phyloP scores from a whole-genome alignment of 2,888 invertebrate species.

The Sesamia inferens region DNA sequence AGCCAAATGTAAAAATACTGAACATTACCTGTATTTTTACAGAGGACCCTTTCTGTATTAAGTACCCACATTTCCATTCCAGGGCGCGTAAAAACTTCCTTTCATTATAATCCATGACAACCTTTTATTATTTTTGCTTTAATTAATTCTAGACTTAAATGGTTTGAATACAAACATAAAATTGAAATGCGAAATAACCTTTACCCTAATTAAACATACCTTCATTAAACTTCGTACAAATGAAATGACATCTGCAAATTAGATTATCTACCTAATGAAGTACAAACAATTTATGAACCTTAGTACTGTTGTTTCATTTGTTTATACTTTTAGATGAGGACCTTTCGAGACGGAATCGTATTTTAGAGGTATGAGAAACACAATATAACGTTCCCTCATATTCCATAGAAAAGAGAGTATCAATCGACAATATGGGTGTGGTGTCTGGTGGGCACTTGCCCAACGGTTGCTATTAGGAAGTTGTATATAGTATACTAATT shows the following conservation, averaged over 20 bases:
- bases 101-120: constrained; percentile 47
- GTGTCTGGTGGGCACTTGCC: no score
- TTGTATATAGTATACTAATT: no score
- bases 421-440: no score
- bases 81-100: constrained; percentile 34
- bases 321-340: no score
- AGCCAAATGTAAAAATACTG: constrained; percentile 8
- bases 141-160: constrained; percentile 55
- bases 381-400: no score
- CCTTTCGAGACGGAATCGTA: no score
- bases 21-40: constrained; percentile 34
- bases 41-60: constrained; percentile 33
- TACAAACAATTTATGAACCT: not conserved
- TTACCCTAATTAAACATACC: constrained; percentile 62
- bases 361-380: no score
- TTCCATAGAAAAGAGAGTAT: no score
- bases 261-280: not conserved
- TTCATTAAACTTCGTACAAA: constrained; percentile 44
- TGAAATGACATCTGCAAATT: constrained; percentile 35
- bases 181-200: constrained; percentile 56
- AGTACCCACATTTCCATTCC: constrained; percentile 35
- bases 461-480: no score
- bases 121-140: constrained; percentile 50
- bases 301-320: no score
- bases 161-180: constrained; percentile 54